A percentile compares a stretch with the other conserved stretches of the same genome.
These are phyloP conservation scores for Drosophila tripunctata DNA, from an alignment of 2,888 invertebrate genomes.

Conservation along the genomic window DNA sequence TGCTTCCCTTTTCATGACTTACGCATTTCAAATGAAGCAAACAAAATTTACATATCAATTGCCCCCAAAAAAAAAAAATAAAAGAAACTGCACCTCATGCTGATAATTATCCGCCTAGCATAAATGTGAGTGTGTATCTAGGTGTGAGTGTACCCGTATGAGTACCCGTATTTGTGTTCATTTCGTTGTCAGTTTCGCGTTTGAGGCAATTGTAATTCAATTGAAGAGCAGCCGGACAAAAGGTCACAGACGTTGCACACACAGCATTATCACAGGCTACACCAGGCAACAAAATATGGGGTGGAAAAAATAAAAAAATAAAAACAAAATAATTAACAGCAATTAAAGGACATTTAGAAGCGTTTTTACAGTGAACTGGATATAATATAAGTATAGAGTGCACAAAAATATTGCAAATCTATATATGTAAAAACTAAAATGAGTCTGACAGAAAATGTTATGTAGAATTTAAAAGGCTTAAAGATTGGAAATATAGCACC, in stretches of 20 bases:
- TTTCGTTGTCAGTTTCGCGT: conserved; percentile 5
- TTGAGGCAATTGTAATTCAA: conserved; percentile 58
- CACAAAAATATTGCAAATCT: too few relatives aligned
- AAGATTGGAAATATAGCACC: too few relatives aligned
- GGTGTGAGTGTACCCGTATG: conserved; percentile 11
- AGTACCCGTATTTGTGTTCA: conserved; percentile 14
- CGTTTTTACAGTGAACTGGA: background rate
- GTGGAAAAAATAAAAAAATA: background rate
- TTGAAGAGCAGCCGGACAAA: conserved; percentile 59
- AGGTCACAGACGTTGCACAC: conserved; percentile 70
- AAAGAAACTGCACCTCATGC: conserved; percentile 54
- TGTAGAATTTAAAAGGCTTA: too few relatives aligned
- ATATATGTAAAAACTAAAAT: too few relatives aligned
- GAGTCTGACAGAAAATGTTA: too few relatives aligned
- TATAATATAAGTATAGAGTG: too few relatives aligned
- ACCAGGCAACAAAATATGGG: conserved; percentile 33
- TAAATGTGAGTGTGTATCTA: background rate
- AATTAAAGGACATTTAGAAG: background rate
- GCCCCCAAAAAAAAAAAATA: conserved; percentile 11
- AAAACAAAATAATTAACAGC: background rate
- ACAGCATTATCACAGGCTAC: conserved; percentile 37
- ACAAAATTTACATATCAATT: conserved; percentile 71
- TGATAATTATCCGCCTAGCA: conserved; percentile 61
- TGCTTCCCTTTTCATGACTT: conserved; percentile 44
- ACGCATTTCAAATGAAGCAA: conserved; percentile 63